phyloP scores from a whole-genome alignment of 2,113 vertebrate species.

The Fukomys damarensis region DNA sequence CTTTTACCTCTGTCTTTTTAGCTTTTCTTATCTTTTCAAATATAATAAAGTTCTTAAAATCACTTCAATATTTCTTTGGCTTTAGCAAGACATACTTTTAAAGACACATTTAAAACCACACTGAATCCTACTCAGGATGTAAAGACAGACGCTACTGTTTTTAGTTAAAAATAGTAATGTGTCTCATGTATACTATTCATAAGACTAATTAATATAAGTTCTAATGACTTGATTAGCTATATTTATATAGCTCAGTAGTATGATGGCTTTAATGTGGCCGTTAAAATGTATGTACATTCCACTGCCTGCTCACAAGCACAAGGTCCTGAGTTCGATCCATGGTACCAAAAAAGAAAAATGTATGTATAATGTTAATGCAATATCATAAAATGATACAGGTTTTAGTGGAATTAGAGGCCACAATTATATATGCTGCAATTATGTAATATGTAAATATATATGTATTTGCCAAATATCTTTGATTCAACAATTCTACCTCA shows the following conservation, averaged over 20 bases:
- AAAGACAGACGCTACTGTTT: background rate
- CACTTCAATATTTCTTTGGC: background rate
- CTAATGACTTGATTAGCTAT: background rate
- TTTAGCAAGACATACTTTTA: background rate
- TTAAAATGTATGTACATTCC: no score
- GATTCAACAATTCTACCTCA: background rate
- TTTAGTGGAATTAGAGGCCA: background rate
- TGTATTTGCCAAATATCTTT: background rate
- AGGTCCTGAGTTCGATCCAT: no score
- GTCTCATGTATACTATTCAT: background rate
- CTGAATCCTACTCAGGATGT: background rate
- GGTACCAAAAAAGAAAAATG: no score
- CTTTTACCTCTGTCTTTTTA: background rate
- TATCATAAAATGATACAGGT: background rate
- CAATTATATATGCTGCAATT: background rate
- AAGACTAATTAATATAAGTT: background rate
- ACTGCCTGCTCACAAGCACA: no score
- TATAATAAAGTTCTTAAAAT: background rate
- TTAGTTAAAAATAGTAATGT: background rate
- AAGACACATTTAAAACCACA: background rate
- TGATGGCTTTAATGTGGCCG: background rate
- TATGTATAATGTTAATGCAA: background rate
- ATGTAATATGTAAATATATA: background rate
- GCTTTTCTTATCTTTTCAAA: conserved; percentile 22
- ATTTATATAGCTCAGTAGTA: background rate